Conservation (phyloP, 2,888 invertebrate genomes). For the Pimpla rufipes region DNA sequence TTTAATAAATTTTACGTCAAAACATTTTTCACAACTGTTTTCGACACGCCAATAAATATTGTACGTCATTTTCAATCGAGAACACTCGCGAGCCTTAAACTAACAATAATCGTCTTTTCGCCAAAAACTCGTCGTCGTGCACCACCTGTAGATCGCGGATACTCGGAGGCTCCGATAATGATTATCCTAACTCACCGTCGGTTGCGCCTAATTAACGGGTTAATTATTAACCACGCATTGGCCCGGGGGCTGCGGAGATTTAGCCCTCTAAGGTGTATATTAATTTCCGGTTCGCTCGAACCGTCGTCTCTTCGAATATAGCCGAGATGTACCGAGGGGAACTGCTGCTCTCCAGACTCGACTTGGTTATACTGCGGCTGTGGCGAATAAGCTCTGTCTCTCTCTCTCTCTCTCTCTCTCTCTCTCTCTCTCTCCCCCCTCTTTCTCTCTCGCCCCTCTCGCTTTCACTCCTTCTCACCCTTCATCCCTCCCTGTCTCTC, state of each 20-base stretch:
- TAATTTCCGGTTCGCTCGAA: slow-evolving; percentile 59
- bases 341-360: slow-evolving; percentile 22
- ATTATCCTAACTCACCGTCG: slow-evolving; percentile 17
- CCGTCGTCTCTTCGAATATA: slow-evolving; percentile 30
- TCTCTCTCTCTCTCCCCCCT: slow-evolving; percentile 7
- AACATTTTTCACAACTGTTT: too few relatives aligned
- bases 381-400: slow-evolving; percentile 23
- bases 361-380: slow-evolving; percentile 3
- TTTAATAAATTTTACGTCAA: too few relatives aligned
- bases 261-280: slow-evolving; percentile 53
- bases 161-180: slow-evolving; percentile 16
- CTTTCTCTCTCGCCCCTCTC: slow-evolving; percentile 4
- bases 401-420: slow-evolving; percentile 5
- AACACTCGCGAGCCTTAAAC: too few relatives aligned
- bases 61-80: too few relatives aligned
- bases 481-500: background rate
- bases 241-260: slow-evolving; percentile 43
- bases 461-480: slow-evolving; percentile 10
- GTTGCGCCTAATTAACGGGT: slow-evolving; percentile 47
- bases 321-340: slow-evolving; percentile 26
- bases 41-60: too few relatives aligned
- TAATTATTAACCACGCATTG: slow-evolving; percentile 52
- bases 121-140: background rate
- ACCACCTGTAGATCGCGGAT: slow-evolving; percentile 19
- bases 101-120: background rate